Percentiles rank a stretch among this genome's conserved stretches.
Evolutionary conservation across 2,797 vertebrate species (phyloP).

Genomic region (Epinephelus malabaricus): DNA sequence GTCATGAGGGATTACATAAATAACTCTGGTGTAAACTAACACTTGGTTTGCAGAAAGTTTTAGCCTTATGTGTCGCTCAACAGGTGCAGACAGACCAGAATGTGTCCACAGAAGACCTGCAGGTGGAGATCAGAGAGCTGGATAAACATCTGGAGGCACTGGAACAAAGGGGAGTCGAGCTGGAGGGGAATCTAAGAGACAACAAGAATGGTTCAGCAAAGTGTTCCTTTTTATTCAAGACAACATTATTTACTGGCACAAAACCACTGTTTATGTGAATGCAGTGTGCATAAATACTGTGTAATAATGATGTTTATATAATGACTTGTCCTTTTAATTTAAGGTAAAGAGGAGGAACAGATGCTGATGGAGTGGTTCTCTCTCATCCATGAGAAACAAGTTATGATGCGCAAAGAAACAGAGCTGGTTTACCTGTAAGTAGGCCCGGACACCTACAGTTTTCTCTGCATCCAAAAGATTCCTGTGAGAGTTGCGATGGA

Average conservation of each 20-base stretch:
- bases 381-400: slow-evolving; percentile 91
- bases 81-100: slow-evolving; percentile 92
- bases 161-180: slow-evolving; percentile 88
- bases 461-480: not conserved
- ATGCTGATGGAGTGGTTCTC: slow-evolving; percentile 93
- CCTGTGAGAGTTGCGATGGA: not conserved
- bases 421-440: slow-evolving; percentile 94
- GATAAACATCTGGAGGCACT: slow-evolving; percentile 88
- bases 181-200: slow-evolving; percentile 90
- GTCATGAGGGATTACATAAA: not conserved
- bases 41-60: not conserved
- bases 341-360: slow-evolving; percentile 89
- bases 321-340: slow-evolving; percentile 31
- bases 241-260: not conserved
- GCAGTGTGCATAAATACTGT: not conserved
- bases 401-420: slow-evolving; percentile 88
- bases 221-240: not conserved
- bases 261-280: no score
- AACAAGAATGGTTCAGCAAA: slow-evolving; percentile 81
- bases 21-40: not conserved
- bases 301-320: not conserved
- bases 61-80: not conserved
- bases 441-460: not conserved
- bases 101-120: slow-evolving; percentile 87
- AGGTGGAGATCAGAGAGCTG: slow-evolving; percentile 88